A percentile compares a stretch with the other conserved stretches of the same genome.
These are phyloP conservation scores for Catharus minimus DNA, from an alignment of 2,113 vertebrate species.

Conservation along the genomic window DNA sequence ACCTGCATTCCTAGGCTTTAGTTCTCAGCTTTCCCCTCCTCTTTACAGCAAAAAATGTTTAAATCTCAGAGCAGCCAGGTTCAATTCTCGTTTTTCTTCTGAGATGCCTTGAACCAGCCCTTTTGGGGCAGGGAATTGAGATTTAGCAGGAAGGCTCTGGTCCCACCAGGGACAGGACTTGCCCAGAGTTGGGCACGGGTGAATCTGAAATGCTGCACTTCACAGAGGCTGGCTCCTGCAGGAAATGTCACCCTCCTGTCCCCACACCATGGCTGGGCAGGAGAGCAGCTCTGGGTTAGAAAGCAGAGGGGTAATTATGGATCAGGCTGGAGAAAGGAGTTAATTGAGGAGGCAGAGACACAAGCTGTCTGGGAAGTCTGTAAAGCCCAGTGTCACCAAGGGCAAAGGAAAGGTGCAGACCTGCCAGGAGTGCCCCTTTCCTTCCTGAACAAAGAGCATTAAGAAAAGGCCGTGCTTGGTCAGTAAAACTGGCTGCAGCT, in stretches of 20 bases:
- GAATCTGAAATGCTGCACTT: background rate
- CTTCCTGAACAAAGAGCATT: background rate
- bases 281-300: background rate
- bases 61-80: background rate
- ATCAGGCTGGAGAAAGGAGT: background rate
- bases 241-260: background rate
- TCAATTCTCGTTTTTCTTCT: background rate
- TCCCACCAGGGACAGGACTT: background rate
- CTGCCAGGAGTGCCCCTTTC: background rate
- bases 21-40: background rate
- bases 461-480: background rate
- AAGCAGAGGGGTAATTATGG: background rate
- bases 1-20: background rate
- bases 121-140: background rate
- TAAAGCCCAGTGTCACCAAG: background rate
- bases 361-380: background rate
- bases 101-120: background rate
- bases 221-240: background rate
- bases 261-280: background rate
- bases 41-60: background rate
- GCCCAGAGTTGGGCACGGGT: background rate
- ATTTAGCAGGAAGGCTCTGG: background rate
- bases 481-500: slow-evolving; percentile 8
- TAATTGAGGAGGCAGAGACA: background rate
- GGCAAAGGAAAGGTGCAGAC: background rate